phyloP scores from a whole-genome alignment of 2,888 invertebrate genomes.

The Helobdella robusta region DNA sequence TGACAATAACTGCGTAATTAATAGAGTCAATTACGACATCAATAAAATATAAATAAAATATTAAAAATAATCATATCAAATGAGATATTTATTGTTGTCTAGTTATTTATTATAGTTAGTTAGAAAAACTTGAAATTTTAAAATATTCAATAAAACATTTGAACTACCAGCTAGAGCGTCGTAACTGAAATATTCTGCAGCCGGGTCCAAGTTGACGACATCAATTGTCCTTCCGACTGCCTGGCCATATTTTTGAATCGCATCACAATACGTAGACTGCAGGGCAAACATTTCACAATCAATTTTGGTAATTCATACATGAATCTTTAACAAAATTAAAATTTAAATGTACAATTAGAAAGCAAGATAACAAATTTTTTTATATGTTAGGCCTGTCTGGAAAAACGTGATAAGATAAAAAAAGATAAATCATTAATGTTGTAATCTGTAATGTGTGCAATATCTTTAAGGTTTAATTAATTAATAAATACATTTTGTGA shows the following conservation, averaged over 20 bases:
- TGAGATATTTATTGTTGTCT: no score
- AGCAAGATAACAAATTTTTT: no score
- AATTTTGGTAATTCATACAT: no score
- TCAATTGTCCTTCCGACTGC: constrained; percentile 65
- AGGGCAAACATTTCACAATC: constrained; percentile 35
- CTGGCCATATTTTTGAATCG: constrained; percentile 73
- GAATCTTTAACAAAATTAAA: neutral
- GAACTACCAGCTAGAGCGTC: constrained; percentile 60
- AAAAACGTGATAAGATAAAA: neutral
- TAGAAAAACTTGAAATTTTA: neutral
- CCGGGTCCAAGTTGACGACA: constrained; percentile 92
- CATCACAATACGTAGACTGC: constrained; percentile 85
- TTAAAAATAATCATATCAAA: no score
- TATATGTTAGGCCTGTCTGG: no score
- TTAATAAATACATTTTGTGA: neutral
- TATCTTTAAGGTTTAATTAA: no score
- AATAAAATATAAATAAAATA: no score
- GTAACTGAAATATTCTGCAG: constrained; percentile 90
- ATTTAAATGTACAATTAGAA: neutral
- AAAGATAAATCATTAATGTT: no score
- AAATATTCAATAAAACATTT: neutral
- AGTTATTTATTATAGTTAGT: neutral
- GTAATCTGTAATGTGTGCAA: no score
- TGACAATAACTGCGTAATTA: neutral
- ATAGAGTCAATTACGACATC: neutral